Evolutionary conservation across 2,113 vertebrate species (phyloP).

Genomic region (Podarcis raffonei): DNA sequence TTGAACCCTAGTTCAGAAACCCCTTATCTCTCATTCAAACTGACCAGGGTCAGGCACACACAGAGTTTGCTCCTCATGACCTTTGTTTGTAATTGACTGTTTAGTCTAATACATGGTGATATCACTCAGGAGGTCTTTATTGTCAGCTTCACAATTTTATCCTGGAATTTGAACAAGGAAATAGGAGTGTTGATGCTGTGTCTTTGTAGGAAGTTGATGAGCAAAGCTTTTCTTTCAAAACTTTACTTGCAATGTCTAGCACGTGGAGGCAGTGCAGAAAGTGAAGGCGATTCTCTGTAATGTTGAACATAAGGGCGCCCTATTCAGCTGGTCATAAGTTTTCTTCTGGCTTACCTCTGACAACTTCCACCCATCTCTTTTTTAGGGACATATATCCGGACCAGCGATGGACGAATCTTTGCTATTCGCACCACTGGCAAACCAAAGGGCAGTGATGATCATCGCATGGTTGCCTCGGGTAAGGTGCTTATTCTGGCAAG

Average conservation of each 20-base stretch:
- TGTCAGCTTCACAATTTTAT: neutral
- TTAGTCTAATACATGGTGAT: neutral
- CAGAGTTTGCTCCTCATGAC: neutral
- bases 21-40: neutral
- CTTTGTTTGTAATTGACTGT: neutral
- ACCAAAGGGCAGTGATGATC: slow-evolving; percentile 80
- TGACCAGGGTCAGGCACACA: neutral
- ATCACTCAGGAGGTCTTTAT: neutral
- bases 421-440: slow-evolving; percentile 95
- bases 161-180: neutral
- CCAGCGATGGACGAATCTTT: slow-evolving; percentile 96
- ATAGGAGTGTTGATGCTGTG: too few relatives aligned
- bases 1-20: neutral
- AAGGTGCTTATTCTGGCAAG: neutral
- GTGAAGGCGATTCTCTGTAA: neutral
- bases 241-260: neutral
- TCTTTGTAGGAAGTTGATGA: neutral
- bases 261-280: neutral
- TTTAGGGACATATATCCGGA: slow-evolving; percentile 95
- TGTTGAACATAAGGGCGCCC: neutral
- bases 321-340: neutral
- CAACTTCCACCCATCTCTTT: slow-evolving; percentile 9
- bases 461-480: slow-evolving; percentile 85
- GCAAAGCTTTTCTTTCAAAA: neutral
- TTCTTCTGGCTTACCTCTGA: neutral